Percentiles rank a stretch among this genome's conserved stretches.
These are phyloP conservation scores for Australoheros facetus DNA, from an alignment of 2,797 vertebrate genomes.

Conservation along the genomic window DNA sequence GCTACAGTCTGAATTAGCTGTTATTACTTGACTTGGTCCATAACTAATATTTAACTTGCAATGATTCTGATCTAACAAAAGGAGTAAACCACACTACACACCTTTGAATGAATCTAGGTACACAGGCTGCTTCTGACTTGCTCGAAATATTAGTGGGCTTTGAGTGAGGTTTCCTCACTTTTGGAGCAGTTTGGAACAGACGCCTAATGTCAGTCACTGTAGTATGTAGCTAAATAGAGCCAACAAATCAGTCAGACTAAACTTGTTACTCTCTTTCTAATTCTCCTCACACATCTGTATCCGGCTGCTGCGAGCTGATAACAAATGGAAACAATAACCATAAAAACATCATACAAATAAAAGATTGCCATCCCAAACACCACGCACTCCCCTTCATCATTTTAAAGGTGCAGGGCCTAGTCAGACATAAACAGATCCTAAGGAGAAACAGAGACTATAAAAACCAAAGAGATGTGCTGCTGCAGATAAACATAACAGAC, in stretches of 20 bases:
- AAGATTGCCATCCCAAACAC: constrained; percentile 38
- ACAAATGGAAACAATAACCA: constrained; percentile 58
- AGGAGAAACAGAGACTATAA: constrained; percentile 58
- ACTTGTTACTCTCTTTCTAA: constrained; percentile 24
- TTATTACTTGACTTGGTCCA: background rate
- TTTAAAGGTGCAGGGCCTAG: constrained; percentile 45
- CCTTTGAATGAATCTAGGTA: background rate
- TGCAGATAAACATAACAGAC: constrained; percentile 64
- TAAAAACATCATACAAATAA: constrained; percentile 58
- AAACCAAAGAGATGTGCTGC: constrained; percentile 57
- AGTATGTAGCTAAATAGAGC: background rate
- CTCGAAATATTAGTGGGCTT: background rate
- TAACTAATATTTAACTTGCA: background rate
- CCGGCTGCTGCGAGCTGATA: constrained; percentile 47
- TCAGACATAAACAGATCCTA: constrained; percentile 46
- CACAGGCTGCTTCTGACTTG: background rate
- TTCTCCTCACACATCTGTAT: constrained; percentile 26
- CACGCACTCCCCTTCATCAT: constrained; percentile 44
- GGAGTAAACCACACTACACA: background rate
- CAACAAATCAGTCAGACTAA: constrained; percentile 37
- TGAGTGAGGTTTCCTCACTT: background rate
- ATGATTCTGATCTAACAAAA: background rate
- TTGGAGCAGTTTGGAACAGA: background rate
- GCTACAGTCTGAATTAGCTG: background rate
- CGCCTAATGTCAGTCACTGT: constrained; percentile 23